Evolutionary conservation across 2,888 invertebrate genomes (phyloP), one percentile per base, ranked within the genome.

Genomic region (Copidosoma aretas): DNA sequence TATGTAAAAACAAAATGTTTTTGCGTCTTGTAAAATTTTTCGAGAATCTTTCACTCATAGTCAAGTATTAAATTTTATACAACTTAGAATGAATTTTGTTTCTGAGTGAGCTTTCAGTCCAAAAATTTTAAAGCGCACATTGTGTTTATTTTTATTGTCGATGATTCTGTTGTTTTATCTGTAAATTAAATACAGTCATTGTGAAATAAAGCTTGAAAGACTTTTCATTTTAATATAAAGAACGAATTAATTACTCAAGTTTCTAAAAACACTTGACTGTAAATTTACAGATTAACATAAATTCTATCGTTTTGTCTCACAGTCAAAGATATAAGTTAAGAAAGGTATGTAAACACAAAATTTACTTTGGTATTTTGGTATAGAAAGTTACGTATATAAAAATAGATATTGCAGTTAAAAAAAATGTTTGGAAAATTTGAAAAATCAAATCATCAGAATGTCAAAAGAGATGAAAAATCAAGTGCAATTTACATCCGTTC

Each of bases 91-190:
- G 43, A 15, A 8, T 46, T 46, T 46, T 17, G 4, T 15, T 15
- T 15, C 10, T 3, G 12, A 46, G 56, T 21, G 41, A n/a, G 15
- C 49, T 54, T 22, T 67, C 21, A 17, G 51, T 57, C 0, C 43
- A 43, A 61, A 62, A 43, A 53, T 59, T 32, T 46, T 15, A 46
- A 63, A 25, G 43, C 17, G 15, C 43, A 46, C 43, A 8, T 32
- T 32, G 32, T 46, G 43, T 46, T 46, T 15, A 25, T 59, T 53
- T 12, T 68, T 68, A 68, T 68, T 68, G 68, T 68, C 68, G 41
- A 60, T 19, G 14, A 54, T 46, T 43, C 51, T 59, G 54, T 51
- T 57, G n/a, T 41, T 32, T 60, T 57, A 59, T 52, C 32, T 56
- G 56, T n/a, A 63, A 68, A 63, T 46, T 24, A 54, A 67, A 53